Conservation (phyloP, 2,113 vertebrate genomes). For the Protobothrops flavoviridis region DNA sequence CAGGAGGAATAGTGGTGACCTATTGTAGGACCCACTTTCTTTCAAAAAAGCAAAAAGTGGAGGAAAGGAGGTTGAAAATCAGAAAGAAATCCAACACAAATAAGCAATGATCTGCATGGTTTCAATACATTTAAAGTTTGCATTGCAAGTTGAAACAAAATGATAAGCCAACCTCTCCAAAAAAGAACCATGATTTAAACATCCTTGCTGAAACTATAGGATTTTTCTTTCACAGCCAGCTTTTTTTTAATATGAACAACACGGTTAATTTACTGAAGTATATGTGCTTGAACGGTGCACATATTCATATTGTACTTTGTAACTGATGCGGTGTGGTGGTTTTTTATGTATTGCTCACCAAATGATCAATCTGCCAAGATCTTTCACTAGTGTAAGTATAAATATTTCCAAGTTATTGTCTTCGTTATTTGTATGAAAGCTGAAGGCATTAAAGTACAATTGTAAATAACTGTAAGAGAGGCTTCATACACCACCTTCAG, state of each 20-base stretch:
- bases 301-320: slow-evolving; percentile 64
- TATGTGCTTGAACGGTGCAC: slow-evolving; percentile 57
- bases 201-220: slow-evolving; percentile 21
- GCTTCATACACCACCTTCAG: background rate
- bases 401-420: background rate
- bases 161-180: background rate
- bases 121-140: slow-evolving; percentile 8
- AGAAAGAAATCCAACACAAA: slow-evolving; percentile 47
- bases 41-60: background rate
- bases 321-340: slow-evolving; percentile 48
- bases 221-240: slow-evolving; percentile 33
- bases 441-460: background rate
- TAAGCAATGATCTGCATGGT: slow-evolving; percentile 34
- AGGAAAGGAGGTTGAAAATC: background rate
- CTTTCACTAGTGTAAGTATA: background rate
- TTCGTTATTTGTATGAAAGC: background rate
- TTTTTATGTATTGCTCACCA: slow-evolving; percentile 63
- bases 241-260: slow-evolving; percentile 51
- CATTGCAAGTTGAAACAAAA: background rate
- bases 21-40: slow-evolving; percentile 48
- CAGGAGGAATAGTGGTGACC: slow-evolving; percentile 54
- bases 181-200: slow-evolving; percentile 7
- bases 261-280: slow-evolving; percentile 59
- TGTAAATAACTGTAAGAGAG: background rate
- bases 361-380: slow-evolving; percentile 42